Evolutionary conservation across 2,888 invertebrate species (phyloP), one percentile per base, ranked within the genome.

Genomic region (Papilio protenor): DNA sequence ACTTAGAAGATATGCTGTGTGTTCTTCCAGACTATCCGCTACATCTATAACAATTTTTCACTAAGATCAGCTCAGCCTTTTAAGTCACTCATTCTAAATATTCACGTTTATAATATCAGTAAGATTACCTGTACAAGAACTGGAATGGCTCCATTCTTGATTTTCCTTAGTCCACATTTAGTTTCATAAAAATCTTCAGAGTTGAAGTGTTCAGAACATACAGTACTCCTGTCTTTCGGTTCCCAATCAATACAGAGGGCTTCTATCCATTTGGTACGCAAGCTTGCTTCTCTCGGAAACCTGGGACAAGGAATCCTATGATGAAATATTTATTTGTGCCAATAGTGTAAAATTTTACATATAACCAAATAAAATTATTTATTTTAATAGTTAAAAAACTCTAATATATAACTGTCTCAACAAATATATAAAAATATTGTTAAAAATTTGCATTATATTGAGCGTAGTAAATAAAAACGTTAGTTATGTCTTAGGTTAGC

Each of bases 201-300:
- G 0, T 88, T 79, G 76, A 94, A 94, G 72, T 94, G 94, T 10
- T 91, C 87, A 0, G 94, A 94, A 78, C 94, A 93, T 0, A 93
- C 84, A 0, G 88, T 86, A 57, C 89, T 91, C 0, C 88, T 84
- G 0, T 91, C 90, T 61, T 88, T 90, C 0, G 90, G 90, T 79
- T 90, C 88, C 89, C 89, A 92, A 52, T 86, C 83, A 0, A 82
- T 80, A 11, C 86, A 86, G 0, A 94, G 84, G 0, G 91, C 89
- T 45, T 89, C 86, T 0, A 91, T 78, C 93, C 93, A 94, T 0
- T 87, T 83, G 5, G 82, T 81, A 0, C 91, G 87, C 0, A 89
- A 84, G 11, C 83, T 84, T 0, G 84, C 81, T 14, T 92, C 91
- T 79, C 88, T 91, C 0, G 93, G 93, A 11, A 93, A 91, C 82